phyloP scores from a whole-genome alignment of 2,113 vertebrate species.

The Brachyistius frenatus region DNA sequence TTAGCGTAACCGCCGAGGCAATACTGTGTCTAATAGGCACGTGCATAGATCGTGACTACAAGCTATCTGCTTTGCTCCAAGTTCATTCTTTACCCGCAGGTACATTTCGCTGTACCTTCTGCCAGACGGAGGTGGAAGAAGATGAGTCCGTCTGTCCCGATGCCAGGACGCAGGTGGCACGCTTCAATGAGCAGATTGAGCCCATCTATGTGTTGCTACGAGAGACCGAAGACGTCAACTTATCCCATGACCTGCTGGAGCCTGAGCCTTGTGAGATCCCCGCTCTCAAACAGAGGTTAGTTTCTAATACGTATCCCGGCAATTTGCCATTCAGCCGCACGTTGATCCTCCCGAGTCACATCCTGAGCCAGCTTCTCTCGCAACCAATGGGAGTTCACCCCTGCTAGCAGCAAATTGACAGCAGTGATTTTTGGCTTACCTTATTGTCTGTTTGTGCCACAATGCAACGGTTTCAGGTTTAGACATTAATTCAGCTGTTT shows the following conservation, averaged over 20 bases:
- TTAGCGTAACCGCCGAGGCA: no score
- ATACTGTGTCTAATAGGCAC: no score
- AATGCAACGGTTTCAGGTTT: not conserved
- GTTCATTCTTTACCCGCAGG: conserved; percentile 74
- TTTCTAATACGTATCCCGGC: not conserved
- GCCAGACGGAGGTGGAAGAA: conserved; percentile 96
- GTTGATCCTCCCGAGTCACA: not conserved
- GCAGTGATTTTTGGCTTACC: not conserved
- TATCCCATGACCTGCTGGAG: conserved; percentile 94
- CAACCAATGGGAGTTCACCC: not conserved
- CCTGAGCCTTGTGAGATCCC: conserved; percentile 97
- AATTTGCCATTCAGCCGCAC: not conserved
- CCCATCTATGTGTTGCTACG: conserved; percentile 95
- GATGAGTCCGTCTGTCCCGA: conserved; percentile 95
- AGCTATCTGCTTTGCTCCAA: not conserved
- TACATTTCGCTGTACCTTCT: conserved; percentile 97
- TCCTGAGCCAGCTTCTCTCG: not conserved
- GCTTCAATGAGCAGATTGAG: conserved; percentile 99
- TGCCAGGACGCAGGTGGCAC: conserved; percentile 94
- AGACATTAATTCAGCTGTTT: not conserved
- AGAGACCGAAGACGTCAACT: conserved; percentile 95
- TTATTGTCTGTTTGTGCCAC: not conserved
- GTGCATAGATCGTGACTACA: no score
- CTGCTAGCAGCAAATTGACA: not conserved
- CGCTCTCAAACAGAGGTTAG: conserved; percentile 94